phyloP scores from a whole-genome alignment of 2,113 vertebrate species.

The Beaufortia kweichowensis region DNA sequence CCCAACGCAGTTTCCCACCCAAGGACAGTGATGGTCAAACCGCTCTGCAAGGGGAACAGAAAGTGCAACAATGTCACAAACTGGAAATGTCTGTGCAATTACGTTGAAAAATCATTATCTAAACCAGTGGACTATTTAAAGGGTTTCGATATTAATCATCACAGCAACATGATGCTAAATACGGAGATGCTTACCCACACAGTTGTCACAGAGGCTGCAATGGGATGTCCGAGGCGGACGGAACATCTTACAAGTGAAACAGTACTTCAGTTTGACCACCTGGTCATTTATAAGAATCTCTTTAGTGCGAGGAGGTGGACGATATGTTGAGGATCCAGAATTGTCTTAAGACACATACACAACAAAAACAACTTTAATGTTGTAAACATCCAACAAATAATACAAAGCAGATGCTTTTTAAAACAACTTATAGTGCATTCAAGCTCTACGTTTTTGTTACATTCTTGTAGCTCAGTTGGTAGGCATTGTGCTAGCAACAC shows the following conservation, averaged over 20 bases:
- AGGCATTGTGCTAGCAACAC: too few species aligned
- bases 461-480: too few species aligned
- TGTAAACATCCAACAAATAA: neutral
- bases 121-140: neutral
- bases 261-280: slow-evolving; percentile 94
- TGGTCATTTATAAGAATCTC: slow-evolving; percentile 93
- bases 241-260: slow-evolving; percentile 98
- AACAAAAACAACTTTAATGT: neutral
- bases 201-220: slow-evolving; percentile 97
- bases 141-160: neutral
- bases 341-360: slow-evolving; percentile 73
- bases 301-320: slow-evolving; percentile 88
- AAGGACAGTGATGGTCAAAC: slow-evolving; percentile 96
- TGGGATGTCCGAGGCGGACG: slow-evolving; percentile 93
- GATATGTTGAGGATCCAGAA: slow-evolving; percentile 87
- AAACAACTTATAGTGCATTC: too few species aligned
- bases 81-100: neutral
- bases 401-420: neutral
- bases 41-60: slow-evolving; percentile 76
- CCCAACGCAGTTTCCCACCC: slow-evolving; percentile 98
- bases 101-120: neutral
- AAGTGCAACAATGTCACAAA: neutral
- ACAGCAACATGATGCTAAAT: neutral
- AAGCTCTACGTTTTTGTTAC: too few species aligned
- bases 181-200: slow-evolving; percentile 80